phyloP scores from a whole-genome alignment of 30 jellyfish, hydroid and myxozoan genomes.

The Catostylus mosaicus region DNA sequence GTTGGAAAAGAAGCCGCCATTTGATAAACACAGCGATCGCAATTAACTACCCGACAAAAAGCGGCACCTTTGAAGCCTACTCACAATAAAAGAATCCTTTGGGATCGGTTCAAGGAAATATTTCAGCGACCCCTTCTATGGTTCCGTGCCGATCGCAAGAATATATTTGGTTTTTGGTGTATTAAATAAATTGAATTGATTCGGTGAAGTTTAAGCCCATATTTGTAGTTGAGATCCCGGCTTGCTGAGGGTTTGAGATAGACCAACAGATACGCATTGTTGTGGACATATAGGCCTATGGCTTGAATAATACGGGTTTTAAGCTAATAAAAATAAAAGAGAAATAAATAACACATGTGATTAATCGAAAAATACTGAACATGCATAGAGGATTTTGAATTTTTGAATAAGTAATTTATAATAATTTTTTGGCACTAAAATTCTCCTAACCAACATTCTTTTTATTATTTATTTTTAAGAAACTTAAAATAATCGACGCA shows the following conservation, averaged over 20 bases:
- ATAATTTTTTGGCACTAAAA: too few relatives aligned
- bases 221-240: slow-evolving; percentile 39
- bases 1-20: slow-evolving; percentile 80
- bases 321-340: slow-evolving; percentile 1
- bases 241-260: slow-evolving; percentile 36
- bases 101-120: slow-evolving; percentile 74
- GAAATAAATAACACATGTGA: not conserved
- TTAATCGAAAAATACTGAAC: too few relatives aligned
- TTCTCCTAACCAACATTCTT: too few relatives aligned
- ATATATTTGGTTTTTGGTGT: slow-evolving; percentile 64
- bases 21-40: slow-evolving; percentile 85
- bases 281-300: slow-evolving; percentile 22
- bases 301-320: not conserved
- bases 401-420: too few relatives aligned
- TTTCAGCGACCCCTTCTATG: slow-evolving; percentile 69
- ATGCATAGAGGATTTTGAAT: too few relatives aligned
- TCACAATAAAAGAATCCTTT: slow-evolving; percentile 61
- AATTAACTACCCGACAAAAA: slow-evolving; percentile 80
- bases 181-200: slow-evolving; percentile 61
- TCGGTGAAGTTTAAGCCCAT: slow-evolving; percentile 54
- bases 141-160: slow-evolving; percentile 79
- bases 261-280: slow-evolving; percentile 27
- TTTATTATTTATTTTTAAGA: too few relatives aligned
- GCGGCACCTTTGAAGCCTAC: slow-evolving; percentile 87
- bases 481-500: too few relatives aligned